These are phyloP conservation scores for Diaphora mendica DNA, from an alignment of 2,888 invertebrate species.

Conservation along the genomic window DNA sequence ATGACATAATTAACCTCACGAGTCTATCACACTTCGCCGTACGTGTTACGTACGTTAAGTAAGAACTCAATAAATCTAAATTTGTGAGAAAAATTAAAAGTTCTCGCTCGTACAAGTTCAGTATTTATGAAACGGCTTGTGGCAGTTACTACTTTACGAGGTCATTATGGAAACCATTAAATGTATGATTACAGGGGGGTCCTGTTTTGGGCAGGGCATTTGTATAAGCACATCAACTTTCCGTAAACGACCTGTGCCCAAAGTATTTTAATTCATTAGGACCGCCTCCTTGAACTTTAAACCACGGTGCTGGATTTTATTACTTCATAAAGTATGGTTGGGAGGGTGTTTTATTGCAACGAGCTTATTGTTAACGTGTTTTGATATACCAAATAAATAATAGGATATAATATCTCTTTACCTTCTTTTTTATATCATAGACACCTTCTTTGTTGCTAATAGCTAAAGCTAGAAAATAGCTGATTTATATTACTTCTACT, in stretches of 20 bases:
- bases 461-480: background rate
- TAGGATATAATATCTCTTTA: background rate
- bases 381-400: conserved; percentile 42
- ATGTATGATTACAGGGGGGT: conserved; percentile 78
- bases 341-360: conserved; percentile 60
- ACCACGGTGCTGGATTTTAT: conserved; percentile 71
- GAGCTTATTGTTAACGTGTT: conserved; percentile 57
- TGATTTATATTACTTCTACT: background rate
- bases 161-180: conserved; percentile 83
- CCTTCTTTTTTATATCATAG: background rate
- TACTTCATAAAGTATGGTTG: conserved; percentile 68
- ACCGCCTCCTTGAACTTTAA: conserved; percentile 66
- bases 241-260: conserved; percentile 73
- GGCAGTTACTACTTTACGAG: conserved; percentile 81
- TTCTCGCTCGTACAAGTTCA: conserved; percentile 59
- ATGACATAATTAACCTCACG: conserved; percentile 21
- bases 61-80: conserved; percentile 50
- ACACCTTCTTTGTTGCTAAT: background rate
- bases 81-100: conserved; percentile 61
- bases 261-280: conserved; percentile 76
- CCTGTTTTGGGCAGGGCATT: conserved; percentile 77
- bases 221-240: conserved; percentile 83
- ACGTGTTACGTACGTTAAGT: conserved; percentile 32
- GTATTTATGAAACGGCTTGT: conserved; percentile 78
- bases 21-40: conserved; percentile 25